Evolutionary conservation across 2,113 vertebrate species (phyloP).

Genomic region (Balaeniceps rex): DNA sequence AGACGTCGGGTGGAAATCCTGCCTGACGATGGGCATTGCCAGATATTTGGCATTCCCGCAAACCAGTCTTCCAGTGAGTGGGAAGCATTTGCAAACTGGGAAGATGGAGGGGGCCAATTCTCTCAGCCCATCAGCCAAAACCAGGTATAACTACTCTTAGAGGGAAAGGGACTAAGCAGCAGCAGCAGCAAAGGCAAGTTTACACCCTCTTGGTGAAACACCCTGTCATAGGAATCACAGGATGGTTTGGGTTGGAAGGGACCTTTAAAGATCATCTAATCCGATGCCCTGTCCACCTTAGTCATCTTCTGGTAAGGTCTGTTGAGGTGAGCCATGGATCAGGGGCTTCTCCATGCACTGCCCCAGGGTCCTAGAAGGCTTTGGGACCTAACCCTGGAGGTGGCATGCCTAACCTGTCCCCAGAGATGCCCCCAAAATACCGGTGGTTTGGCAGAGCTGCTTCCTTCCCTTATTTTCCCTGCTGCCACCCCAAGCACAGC

Average conservation of each 20-base stretch:
- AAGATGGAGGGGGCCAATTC: neutral
- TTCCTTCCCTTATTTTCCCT: neutral
- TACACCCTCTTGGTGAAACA: neutral
- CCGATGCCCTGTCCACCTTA: accelerated
- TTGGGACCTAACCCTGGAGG: neutral
- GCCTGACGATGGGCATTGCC: neutral
- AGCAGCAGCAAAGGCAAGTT: neutral
- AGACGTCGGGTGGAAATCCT: neutral
- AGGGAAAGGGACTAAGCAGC: neutral
- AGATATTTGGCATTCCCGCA: neutral
- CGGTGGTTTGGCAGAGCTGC: neutral
- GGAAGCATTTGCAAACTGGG: neutral
- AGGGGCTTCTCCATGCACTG: neutral
- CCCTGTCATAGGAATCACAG: no score
- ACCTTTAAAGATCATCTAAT: no score
- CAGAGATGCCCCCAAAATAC: neutral
- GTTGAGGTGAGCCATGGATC: neutral
- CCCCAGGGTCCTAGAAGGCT: neutral
- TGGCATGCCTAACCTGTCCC: neutral
- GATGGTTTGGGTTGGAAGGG: no score
- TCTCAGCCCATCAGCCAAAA: neutral
- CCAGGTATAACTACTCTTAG: neutral
- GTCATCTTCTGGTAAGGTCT: neutral
- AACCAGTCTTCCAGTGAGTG: neutral
- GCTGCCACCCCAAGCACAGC: neutral